Conservation (phyloP, 2,888 invertebrate species). For the Heterodera filipjevi region DNA sequence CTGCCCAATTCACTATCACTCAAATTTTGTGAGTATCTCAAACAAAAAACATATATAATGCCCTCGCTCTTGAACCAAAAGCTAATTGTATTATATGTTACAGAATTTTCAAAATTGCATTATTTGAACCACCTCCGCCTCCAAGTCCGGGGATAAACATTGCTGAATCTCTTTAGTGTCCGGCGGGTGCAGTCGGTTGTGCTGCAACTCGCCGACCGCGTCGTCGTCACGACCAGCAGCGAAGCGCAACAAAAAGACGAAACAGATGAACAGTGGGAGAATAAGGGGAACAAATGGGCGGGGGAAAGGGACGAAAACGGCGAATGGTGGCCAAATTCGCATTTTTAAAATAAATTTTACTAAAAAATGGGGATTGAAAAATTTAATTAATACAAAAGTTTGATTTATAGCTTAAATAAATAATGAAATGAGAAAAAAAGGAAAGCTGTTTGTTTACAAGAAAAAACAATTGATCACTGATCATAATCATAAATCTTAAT, state of each 20-base stretch:
- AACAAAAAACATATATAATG: too few relatives aligned
- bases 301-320: neutral
- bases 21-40: too few relatives aligned
- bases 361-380: neutral
- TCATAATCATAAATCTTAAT: too few relatives aligned
- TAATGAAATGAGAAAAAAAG: too few relatives aligned
- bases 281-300: neutral
- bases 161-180: slow-evolving; percentile 33
- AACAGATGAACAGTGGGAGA: neutral
- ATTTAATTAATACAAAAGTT: neutral
- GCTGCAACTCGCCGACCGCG: neutral
- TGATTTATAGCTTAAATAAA: too few relatives aligned
- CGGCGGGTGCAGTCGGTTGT: slow-evolving; percentile 30
- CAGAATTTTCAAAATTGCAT: too few relatives aligned
- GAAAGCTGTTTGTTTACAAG: too few relatives aligned
- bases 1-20: too few relatives aligned
- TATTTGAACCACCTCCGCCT: slow-evolving; percentile 35
- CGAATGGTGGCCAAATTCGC: neutral
- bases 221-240: neutral
- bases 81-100: too few relatives aligned
- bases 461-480: too few relatives aligned
- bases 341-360: neutral
- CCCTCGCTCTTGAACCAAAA: too few relatives aligned
- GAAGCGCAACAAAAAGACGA: neutral
- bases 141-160: slow-evolving; percentile 39